Evolutionary conservation across 2,113 vertebrate species (phyloP).

Genomic region (Hymenochirus boettgeri): DNA sequence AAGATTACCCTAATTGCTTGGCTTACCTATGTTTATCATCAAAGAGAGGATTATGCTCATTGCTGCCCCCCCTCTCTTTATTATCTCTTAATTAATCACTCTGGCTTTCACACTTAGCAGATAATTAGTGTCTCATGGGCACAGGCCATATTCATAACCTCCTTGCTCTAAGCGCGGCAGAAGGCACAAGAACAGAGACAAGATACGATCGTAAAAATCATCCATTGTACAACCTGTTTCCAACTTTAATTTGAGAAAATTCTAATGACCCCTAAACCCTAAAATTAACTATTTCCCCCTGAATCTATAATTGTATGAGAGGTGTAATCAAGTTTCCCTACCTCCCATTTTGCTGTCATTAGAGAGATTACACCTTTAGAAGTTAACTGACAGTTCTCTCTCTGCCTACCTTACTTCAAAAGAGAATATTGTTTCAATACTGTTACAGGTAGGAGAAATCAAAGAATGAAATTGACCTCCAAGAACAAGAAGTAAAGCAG

Average conservation of each 20-base stretch:
- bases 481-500: no score
- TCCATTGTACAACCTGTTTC: slow-evolving; percentile 5
- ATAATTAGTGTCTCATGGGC: slow-evolving; percentile 73
- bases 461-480: no score
- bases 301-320: no score
- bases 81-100: slow-evolving; percentile 82
- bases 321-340: no score
- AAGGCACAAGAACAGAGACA: slow-evolving; percentile 1
- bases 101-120: slow-evolving; percentile 69
- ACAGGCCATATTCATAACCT: slow-evolving; percentile 65
- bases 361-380: no score
- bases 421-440: no score
- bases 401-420: no score
- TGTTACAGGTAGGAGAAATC: no score
- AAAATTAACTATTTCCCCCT: no score
- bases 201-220: slow-evolving; percentile 11
- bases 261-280: no score
- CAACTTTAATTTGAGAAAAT: slow-evolving; percentile 7
- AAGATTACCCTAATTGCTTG: slow-evolving; percentile 71
- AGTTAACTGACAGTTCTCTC: no score
- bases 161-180: slow-evolving; percentile 53
- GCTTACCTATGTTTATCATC: slow-evolving; percentile 69
- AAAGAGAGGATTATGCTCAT: slow-evolving; percentile 64
- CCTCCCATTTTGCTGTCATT: no score
- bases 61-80: slow-evolving; percentile 69